Evolutionary conservation across 2,797 vertebrate genomes (phyloP).

Genomic region (Selene dorsalis): DNA sequence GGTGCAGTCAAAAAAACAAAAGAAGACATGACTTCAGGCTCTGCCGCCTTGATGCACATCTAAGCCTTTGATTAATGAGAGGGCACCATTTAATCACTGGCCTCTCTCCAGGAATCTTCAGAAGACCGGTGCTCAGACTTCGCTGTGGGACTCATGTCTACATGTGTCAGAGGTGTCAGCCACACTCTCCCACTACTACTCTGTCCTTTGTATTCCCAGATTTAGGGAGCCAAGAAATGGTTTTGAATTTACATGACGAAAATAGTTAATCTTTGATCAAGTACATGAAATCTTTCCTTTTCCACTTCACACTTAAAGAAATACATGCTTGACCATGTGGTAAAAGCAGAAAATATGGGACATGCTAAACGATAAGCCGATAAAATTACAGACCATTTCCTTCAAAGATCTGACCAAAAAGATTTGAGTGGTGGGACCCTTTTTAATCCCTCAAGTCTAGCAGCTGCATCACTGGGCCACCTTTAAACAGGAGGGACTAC

Average conservation of each 20-base stretch:
- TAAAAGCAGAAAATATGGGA: background rate
- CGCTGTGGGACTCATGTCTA: background rate
- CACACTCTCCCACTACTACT: too few species aligned
- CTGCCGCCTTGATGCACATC: slow-evolving; percentile 13
- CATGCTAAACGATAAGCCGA: background rate
- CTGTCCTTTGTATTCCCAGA: too few species aligned
- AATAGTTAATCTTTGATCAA: background rate
- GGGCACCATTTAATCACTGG: slow-evolving; percentile 9
- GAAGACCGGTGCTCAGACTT: background rate
- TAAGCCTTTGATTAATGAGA: slow-evolving; percentile 43
- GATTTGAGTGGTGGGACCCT: too few species aligned
- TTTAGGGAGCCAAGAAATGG: background rate
- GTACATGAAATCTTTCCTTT: background rate
- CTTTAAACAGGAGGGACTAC: too few species aligned
- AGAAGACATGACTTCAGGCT: slow-evolving; percentile 26
- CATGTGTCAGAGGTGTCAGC: too few species aligned
- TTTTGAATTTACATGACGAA: background rate
- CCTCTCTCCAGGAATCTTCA: background rate
- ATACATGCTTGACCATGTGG: background rate
- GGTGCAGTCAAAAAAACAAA: slow-evolving; percentile 8
- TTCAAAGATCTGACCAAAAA: background rate
- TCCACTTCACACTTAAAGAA: too few species aligned
- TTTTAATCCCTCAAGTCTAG: too few species aligned
- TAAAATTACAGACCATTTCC: background rate
- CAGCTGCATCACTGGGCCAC: too few species aligned